phyloP scores from a whole-genome alignment of 2,797 vertebrate genomes.

The Avahi laniger region DNA sequence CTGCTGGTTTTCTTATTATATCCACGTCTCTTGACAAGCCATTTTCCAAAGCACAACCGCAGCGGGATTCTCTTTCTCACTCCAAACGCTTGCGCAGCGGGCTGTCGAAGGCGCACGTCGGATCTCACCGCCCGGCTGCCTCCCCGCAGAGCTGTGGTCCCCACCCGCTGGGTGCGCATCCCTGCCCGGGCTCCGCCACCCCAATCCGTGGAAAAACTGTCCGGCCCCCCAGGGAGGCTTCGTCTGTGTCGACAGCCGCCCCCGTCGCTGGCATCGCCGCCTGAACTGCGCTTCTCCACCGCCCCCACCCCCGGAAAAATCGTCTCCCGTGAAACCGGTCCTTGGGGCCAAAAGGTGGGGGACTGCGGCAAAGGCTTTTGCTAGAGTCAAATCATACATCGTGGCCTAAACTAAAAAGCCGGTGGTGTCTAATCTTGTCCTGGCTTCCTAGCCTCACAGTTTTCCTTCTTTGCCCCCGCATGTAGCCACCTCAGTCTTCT shows the following conservation, averaged over 20 bases:
- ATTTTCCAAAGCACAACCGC: not conserved
- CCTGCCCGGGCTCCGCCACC: too few species aligned
- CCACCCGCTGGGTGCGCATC: too few species aligned
- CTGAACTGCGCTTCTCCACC: rapidly evolving
- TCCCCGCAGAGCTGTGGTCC: too few species aligned
- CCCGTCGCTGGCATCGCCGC: too few species aligned
- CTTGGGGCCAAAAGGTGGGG: too few species aligned
- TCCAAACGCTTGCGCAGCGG: not conserved
- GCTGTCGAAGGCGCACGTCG: not conserved
- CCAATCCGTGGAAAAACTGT: too few species aligned
- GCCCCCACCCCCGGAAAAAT: too few species aligned
- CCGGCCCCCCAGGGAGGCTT: too few species aligned
- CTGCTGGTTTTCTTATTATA: not conserved
- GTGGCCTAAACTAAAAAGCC: not conserved
- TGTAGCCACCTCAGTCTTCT: not conserved
- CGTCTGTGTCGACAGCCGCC: too few species aligned
- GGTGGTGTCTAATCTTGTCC: not conserved
- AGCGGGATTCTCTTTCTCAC: not conserved
- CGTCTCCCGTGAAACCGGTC: too few species aligned
- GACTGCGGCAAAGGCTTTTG: not conserved
- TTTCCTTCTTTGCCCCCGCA: not conserved
- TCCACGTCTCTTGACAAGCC: not conserved
- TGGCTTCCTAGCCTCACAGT: not conserved
- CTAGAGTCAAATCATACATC: not conserved
- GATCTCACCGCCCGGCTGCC: not conserved